Percentiles rank a stretch among this genome's conserved stretches.
Evolutionary conservation across 2,888 invertebrate species (phyloP).

Genomic region (Lasius fuliginosus): DNA sequence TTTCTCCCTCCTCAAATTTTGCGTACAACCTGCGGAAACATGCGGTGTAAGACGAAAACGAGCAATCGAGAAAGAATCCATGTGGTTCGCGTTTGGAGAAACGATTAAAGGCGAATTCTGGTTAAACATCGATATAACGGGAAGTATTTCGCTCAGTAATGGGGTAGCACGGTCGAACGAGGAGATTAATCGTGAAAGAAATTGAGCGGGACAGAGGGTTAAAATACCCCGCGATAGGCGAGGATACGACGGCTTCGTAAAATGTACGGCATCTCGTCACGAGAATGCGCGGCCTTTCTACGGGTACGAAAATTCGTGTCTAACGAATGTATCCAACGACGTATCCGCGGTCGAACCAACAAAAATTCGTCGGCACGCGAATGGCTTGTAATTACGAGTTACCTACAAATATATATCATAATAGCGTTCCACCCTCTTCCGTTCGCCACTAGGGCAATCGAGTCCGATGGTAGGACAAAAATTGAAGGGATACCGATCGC

Average conservation of each 20-base stretch:
- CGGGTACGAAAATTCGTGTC: constrained; percentile 10
- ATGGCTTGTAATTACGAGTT: constrained; percentile 76
- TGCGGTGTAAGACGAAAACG: background rate
- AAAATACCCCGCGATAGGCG: constrained; percentile 46
- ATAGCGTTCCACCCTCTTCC: constrained; percentile 41
- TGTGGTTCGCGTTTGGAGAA: constrained; percentile 31
- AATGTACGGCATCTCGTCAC: constrained; percentile 67
- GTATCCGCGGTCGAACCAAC: constrained; percentile 66
- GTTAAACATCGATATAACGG: constrained; percentile 42
- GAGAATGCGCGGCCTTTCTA: constrained; percentile 56
- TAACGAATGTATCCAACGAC: constrained; percentile 33
- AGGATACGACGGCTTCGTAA: constrained; percentile 56
- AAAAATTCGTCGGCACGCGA: constrained; percentile 76
- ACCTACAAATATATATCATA: constrained; percentile 55
- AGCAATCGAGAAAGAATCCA: background rate
- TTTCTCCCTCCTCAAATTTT: constrained; percentile 4
- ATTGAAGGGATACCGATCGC: constrained; percentile 61
- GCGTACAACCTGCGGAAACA: background rate
- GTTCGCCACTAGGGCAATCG: constrained; percentile 34
- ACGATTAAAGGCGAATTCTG: constrained; percentile 50
- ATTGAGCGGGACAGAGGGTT: constrained; percentile 53
- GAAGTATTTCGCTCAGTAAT: constrained; percentile 32
- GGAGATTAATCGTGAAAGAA: constrained; percentile 62
- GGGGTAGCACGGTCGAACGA: constrained; percentile 52
- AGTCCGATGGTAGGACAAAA: constrained; percentile 57